Percentiles rank a stretch among this genome's conserved stretches.
Conservation (phyloP, 2,888 invertebrate species). For the Listrodromus nycthemerus region DNA sequence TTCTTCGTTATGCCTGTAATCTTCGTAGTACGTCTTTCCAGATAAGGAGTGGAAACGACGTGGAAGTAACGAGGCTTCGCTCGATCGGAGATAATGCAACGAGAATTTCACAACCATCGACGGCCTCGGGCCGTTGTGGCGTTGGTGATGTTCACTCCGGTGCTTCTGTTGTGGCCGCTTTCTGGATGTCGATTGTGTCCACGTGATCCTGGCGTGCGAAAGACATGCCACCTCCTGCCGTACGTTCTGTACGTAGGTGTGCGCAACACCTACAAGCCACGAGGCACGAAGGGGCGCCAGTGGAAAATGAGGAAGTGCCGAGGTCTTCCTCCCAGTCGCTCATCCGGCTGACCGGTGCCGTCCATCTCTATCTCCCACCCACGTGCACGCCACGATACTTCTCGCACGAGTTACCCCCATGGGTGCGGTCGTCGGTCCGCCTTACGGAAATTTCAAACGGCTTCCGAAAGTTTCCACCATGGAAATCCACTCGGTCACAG, state of each 20-base stretch:
- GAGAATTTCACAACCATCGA: constrained; percentile 61
- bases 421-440: constrained; percentile 27
- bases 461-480: constrained; percentile 59
- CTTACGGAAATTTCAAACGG: constrained; percentile 34
- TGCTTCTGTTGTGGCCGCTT: constrained; percentile 18
- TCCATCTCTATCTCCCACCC: constrained; percentile 25
- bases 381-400: neutral
- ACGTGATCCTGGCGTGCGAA: constrained; percentile 61
- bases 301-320: constrained; percentile 38
- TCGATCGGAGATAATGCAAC: constrained; percentile 60
- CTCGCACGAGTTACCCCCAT: constrained; percentile 14
- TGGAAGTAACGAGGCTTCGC: constrained; percentile 64
- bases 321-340: constrained; percentile 12
- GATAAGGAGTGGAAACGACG: constrained; percentile 54
- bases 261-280: constrained; percentile 1
- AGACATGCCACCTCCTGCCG: constrained; percentile 37
- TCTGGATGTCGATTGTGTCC: constrained; percentile 40
- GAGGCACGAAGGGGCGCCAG: constrained; percentile 23
- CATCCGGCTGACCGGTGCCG: constrained; percentile 7
- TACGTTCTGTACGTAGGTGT: constrained; percentile 18
- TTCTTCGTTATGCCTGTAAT: constrained; percentile 5
- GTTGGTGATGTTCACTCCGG: neutral
- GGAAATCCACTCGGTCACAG: constrained; percentile 35
- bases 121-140: constrained; percentile 36
- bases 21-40: constrained; percentile 31